A percentile compares a stretch with the other conserved stretches of the same genome.
phyloP scores from a whole-genome alignment of 2,797 vertebrate genomes.

The Choloepus didactylus region DNA sequence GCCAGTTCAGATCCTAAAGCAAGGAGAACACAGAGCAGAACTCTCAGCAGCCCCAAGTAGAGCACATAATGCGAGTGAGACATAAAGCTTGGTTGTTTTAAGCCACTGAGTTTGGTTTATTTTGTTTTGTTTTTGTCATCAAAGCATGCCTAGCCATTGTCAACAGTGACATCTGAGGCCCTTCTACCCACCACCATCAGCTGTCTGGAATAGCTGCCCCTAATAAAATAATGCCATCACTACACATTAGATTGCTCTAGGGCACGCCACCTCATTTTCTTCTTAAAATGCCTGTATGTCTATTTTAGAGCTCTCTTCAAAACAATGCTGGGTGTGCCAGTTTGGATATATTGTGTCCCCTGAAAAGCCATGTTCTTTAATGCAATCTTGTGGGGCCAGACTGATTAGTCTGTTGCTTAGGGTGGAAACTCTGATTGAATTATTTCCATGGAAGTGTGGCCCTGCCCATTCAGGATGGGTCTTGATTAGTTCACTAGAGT shows the following conservation, averaged over 20 bases:
- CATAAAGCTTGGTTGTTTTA: background rate
- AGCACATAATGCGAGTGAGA: background rate
- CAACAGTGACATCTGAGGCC: background rate
- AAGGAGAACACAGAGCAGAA: background rate
- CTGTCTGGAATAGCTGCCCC: background rate
- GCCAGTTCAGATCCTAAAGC: background rate
- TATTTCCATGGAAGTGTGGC: no score
- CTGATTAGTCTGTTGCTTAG: no score
- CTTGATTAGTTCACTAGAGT: no score
- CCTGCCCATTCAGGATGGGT: no score
- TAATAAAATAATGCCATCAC: background rate
- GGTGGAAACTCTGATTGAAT: no score
- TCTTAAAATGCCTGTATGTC: slow-evolving; percentile 24
- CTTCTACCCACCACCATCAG: accelerated
- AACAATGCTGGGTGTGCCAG: background rate
- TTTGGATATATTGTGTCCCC: no score
- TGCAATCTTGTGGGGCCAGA: no score
- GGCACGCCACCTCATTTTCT: background rate
- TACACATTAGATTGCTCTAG: background rate
- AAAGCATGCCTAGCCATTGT: background rate
- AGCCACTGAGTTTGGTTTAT: background rate
- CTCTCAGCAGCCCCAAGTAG: background rate
- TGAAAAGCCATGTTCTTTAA: no score
- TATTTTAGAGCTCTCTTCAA: slow-evolving; percentile 51
- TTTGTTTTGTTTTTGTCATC: background rate